Percentiles rank a stretch among this genome's conserved stretches.
phyloP scores from a whole-genome alignment of 2,888 invertebrate species.

The Lasioglossum pauxillum region DNA sequence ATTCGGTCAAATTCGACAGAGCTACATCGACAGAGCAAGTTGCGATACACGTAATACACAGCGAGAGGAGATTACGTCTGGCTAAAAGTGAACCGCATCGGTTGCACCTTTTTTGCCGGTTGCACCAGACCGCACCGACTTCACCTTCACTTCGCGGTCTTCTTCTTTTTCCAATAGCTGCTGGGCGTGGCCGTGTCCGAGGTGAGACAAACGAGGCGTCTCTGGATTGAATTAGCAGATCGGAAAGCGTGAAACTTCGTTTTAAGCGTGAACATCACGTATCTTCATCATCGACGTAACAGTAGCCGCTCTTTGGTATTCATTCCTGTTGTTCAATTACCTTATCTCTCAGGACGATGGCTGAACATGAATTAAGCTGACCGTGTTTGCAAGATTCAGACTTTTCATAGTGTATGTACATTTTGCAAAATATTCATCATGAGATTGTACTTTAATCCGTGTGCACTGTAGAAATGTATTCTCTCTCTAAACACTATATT shows the following conservation, averaged over 20 bases:
- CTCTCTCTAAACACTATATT: no score
- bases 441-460: no score
- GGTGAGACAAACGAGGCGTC: slow-evolving; percentile 23
- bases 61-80: slow-evolving; percentile 36
- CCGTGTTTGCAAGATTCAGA: background rate
- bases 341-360: background rate
- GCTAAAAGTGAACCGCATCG: slow-evolving; percentile 25
- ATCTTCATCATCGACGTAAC: background rate
- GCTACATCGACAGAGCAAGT: background rate
- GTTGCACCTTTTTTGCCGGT: slow-evolving; percentile 37
- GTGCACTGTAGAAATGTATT: no score
- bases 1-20: background rate
- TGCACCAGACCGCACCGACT: slow-evolving; percentile 21
- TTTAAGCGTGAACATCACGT: background rate
- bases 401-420: background rate
- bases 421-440: background rate
- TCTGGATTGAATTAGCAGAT: background rate
- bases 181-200: slow-evolving; percentile 32
- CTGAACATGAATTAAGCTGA: background rate
- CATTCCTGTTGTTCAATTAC: background rate
- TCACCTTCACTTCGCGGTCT: slow-evolving; percentile 47
- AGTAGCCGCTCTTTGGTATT: background rate
- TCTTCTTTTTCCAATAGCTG: slow-evolving; percentile 30
- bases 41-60: slow-evolving; percentile 26
- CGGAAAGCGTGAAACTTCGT: background rate